Base-by-base conservation (phyloP, 2,888 invertebrate genomes). In the Brachypterus glaber region DNA sequence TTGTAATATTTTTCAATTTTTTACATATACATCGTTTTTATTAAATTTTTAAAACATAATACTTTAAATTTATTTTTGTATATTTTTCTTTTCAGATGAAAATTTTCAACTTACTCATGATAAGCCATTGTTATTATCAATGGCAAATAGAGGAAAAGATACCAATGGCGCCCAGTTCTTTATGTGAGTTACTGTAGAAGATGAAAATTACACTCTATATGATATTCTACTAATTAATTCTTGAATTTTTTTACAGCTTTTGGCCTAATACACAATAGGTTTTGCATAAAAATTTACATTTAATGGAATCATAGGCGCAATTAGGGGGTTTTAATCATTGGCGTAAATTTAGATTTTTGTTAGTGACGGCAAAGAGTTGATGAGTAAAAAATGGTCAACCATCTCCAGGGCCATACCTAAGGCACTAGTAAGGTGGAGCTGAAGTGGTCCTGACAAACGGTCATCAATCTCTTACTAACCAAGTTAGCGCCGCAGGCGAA, bases 131-230 rank as follows among this genome's bases (percentile, higher is more conserved):
- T 70, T 98, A 48, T 72, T 98, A 40, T 96, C 96, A 26, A 98
- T 98, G 97, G 97, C 97, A 11, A 98, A 98, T 70, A 76, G 92
- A 56, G 96, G 97, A 48, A 89, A 88, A 66, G 85, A 96, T 60
- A 96, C 97, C 26, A 98, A 98, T 67, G 95, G 97, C 41, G 96
- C 96, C 2, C 98, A 98, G 64, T 98, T 98, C 70, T 96, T 96
- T 69, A 89, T 96, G 93, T 96, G 78, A 90, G 92, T 84, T 57
- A 11, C 12, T n/a, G n/a, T n/a, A n/a, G n/a, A n/a, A n/a, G n/a
- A 27, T 4, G 5, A 27, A 5, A 27, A 11, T 27, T 9, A 27
- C 7, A 27, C 4, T 21, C 21, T 7, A 21, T 21, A 21, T 7
- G 21, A 21, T 7, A 21, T 7, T 21, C 7, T 27, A 21, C 12